Base-by-base conservation (phyloP, 2,888 invertebrate genomes). In the Drosophila anomalata region DNA sequence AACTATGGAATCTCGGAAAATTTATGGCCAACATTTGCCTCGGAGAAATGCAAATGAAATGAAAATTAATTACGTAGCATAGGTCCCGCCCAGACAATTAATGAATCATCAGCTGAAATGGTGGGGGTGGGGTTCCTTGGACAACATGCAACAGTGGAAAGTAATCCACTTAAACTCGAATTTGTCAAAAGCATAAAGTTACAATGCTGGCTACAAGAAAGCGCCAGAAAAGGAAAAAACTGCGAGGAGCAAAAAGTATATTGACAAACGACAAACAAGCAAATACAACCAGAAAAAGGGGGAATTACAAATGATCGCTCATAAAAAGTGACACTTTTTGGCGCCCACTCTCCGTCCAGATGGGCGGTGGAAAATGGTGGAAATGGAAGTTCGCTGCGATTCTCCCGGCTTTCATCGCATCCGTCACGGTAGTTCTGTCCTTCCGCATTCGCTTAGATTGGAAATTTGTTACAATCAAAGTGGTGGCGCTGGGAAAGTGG, bases 391-490 rank as follows among this genome's bases (percentile, higher is more conserved):
- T 7, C 33, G 29, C 26, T 7, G 9, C 26, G 17, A 31, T 17
- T 7, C 22, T 11, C 39, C 39, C 50, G 63, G 68, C 69, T 72
- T 79, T 83, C 78, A 60, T 61, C 87, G 74, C 85, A 87, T 88
- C 81, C 78, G 88, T 75, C 87, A 87, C 73, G 39, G 76, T 65
- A 55, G 61, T 51, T 62, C 48, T 12, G 73, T 68, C 29, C 29
- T 29, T 29, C 29, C 29, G 29, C 29, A 9, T 29, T 29, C 66
- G 72, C 74, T 75, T 75, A 74, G 83, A 88, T 87, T 83, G 84
- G 79, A 81, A 89, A 87, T 88, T 87, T 89, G 87, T 89, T 79
- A 78, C 87, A 88, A 87, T 87, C 88, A 87, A 81, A 77, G 68
- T 58, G 67, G 69, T 61, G 75, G 44, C 61, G 44, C 42, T 58